These are phyloP conservation scores for Tricholaema leucomelas DNA, from an alignment of 2,113 vertebrate genomes.

Conservation along the genomic window DNA sequence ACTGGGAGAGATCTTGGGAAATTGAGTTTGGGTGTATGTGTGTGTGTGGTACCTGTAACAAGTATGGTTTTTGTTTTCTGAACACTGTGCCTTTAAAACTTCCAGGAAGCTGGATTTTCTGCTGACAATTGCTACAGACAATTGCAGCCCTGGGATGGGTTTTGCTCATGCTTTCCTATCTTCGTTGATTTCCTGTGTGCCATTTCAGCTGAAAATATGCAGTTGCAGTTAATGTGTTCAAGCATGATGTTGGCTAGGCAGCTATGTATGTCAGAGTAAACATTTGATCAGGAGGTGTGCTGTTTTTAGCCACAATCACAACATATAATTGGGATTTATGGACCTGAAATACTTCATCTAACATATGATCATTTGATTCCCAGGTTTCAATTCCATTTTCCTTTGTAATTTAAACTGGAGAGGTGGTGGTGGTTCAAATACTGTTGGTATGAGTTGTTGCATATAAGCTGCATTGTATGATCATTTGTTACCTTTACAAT, in stretches of 20 bases:
- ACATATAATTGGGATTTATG: neutral
- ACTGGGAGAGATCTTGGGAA: neutral
- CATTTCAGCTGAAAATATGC: conserved; percentile 12
- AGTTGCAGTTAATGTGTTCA: neutral
- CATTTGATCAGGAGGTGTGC: conserved; percentile 3
- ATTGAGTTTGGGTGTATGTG: too few relatives aligned
- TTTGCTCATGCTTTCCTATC: neutral
- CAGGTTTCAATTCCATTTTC: neutral
- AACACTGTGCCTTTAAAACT: neutral
- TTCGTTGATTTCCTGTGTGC: conserved; percentile 8
- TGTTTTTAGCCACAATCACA: conserved; percentile 28
- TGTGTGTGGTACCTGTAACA: neutral
- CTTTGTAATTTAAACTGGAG: neutral
- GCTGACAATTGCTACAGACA: neutral
- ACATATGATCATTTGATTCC: neutral
- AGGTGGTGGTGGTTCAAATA: neutral
- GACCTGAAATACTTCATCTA: conserved; percentile 1
- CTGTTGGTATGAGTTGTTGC: neutral
- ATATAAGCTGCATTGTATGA: neutral
- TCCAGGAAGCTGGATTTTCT: neutral
- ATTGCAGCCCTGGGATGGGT: neutral
- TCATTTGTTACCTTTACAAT: neutral
- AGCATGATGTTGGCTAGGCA: neutral
- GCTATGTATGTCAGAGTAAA: conserved; percentile 38
- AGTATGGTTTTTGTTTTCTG: neutral